These are phyloP conservation scores for Enteromius thamalakanensis DNA, from an alignment of 2,797 vertebrate genomes.

Conservation along the genomic window DNA sequence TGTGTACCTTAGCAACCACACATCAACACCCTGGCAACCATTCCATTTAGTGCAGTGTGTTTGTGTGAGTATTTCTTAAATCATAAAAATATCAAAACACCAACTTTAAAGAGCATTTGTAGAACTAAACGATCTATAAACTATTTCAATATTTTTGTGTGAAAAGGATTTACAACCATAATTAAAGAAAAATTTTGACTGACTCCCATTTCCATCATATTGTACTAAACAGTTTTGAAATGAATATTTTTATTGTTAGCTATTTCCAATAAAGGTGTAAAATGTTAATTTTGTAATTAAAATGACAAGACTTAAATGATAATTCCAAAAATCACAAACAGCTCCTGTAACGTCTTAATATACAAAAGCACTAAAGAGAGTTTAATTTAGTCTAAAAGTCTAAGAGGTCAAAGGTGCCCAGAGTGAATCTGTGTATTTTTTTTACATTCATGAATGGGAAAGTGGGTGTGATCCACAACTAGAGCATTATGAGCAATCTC, in stretches of 20 bases:
- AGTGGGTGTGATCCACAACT: constrained; percentile 49
- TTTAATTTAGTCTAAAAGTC: neutral
- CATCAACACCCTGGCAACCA: neutral
- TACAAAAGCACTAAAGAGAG: neutral
- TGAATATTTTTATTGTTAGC: neutral
- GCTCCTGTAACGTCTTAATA: neutral
- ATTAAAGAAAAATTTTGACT: neutral
- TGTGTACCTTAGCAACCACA: neutral
- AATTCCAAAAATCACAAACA: neutral
- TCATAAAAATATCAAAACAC: neutral
- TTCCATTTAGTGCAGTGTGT: neutral
- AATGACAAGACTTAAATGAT: neutral
- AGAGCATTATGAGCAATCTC: constrained; percentile 40
- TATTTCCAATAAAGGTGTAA: neutral
- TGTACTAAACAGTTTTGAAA: neutral
- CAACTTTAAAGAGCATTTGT: neutral
- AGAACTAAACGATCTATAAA: neutral
- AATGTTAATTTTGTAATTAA: neutral
- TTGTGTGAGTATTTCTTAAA: neutral
- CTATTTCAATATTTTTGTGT: neutral
- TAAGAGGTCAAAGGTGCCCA: neutral
- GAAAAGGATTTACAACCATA: neutral
- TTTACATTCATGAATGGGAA: constrained; percentile 5
- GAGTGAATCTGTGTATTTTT: constrained; percentile 9
- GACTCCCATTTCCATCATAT: neutral